Conservation (phyloP, 2,888 invertebrate species). For the Encarsia formosa region DNA sequence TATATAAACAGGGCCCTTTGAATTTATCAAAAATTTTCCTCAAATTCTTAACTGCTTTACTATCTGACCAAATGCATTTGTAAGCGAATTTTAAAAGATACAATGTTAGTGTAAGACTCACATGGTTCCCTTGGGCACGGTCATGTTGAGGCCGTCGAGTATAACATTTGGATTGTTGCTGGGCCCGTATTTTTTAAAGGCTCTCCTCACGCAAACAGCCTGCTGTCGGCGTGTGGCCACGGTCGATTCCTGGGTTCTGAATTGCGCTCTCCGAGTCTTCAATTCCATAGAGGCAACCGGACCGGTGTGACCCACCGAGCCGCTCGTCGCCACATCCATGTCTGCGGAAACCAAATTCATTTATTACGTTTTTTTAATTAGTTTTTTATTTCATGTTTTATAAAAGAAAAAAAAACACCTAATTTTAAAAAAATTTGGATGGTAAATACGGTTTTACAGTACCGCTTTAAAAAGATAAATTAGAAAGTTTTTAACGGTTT, state of each 20-base stretch:
- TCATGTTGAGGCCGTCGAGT: conserved; percentile 85
- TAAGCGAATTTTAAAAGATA: not conserved
- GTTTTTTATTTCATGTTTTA: no score
- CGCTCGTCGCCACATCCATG: conserved; percentile 20
- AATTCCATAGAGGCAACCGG: conserved; percentile 50
- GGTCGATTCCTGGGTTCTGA: conserved; percentile 66
- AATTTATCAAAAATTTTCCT: no score
- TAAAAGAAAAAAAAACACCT: no score
- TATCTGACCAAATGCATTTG: not conserved
- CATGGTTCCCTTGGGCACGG: conserved; percentile 86
- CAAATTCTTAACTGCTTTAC: no score
- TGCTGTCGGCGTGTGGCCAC: conserved; percentile 70
- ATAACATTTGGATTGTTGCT: conserved; percentile 76
- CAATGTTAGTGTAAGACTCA: conserved; percentile 54
- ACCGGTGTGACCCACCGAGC: conserved; percentile 35
- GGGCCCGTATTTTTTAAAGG: conserved; percentile 80
- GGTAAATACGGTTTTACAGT: no score
- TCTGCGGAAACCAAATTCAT: conserved; percentile 4
- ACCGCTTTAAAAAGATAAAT: no score
- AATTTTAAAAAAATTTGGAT: no score
- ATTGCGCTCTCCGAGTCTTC: conserved; percentile 55
- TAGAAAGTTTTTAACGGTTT: no score
- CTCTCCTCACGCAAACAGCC: conserved; percentile 79
- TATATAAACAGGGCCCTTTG: no score
- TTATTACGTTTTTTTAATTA: no score